Evolutionary conservation across 2,797 vertebrate species (phyloP).

Genomic region (Taeniopygia guttata): DNA sequence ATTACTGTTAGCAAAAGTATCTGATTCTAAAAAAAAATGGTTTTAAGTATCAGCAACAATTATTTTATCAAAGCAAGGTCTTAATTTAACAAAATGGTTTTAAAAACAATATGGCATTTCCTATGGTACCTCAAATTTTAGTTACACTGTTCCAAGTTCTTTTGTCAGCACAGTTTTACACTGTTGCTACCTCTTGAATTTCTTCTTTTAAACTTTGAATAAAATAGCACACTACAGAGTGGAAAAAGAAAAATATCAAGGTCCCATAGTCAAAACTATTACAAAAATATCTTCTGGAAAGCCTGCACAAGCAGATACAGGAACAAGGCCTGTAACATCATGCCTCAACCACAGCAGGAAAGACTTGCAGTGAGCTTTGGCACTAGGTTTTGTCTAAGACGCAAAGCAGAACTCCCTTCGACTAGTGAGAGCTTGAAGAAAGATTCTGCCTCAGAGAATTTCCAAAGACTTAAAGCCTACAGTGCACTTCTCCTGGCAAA

Average conservation of each 20-base stretch:
- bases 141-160: background rate
- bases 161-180: background rate
- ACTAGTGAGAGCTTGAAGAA: background rate
- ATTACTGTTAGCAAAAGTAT: background rate
- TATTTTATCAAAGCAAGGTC: background rate
- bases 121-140: background rate
- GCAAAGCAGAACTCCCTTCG: background rate
- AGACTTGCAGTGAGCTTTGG: background rate
- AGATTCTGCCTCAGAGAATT: background rate
- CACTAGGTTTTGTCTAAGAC: background rate
- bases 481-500: background rate
- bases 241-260: background rate
- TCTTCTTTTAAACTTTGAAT: background rate
- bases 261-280: background rate
- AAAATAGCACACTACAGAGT: background rate
- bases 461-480: background rate
- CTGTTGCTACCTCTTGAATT: background rate
- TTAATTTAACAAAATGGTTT: background rate
- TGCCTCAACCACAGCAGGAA: background rate
- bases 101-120: background rate
- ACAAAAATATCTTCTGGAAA: background rate
- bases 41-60: background rate
- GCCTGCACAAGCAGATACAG: background rate
- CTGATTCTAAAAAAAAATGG: background rate
- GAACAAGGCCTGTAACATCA: fast-evolving